Conservation (phyloP, 2,888 invertebrate genomes). For the Ethmia dodecea region DNA sequence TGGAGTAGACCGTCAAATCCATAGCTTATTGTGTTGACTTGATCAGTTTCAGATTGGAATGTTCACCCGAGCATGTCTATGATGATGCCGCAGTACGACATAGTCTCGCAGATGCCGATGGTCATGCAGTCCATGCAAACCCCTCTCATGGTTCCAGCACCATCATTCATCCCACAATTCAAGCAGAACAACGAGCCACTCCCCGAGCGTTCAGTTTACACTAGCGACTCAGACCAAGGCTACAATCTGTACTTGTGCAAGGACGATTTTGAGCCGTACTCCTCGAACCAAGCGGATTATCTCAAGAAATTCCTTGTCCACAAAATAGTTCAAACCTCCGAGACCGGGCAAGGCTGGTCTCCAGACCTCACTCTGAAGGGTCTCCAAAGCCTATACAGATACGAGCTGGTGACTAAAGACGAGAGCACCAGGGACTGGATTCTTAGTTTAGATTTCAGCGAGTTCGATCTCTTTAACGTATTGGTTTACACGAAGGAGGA, state of each 20-base stretch:
- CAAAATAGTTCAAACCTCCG: slow-evolving; percentile 41
- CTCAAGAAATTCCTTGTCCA: slow-evolving; percentile 47
- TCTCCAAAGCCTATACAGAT: slow-evolving; percentile 39
- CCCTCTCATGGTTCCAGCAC: slow-evolving; percentile 23
- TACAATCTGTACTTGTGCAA: slow-evolving; percentile 50
- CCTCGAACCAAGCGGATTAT: slow-evolving; percentile 33
- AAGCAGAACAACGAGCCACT: not conserved
- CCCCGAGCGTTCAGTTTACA: not conserved
- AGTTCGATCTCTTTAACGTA: slow-evolving; percentile 43
- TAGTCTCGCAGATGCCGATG: slow-evolving; percentile 7
- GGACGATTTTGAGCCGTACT: slow-evolving; percentile 52
- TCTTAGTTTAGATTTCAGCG: slow-evolving; percentile 44
- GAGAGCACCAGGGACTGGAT: slow-evolving; percentile 51
- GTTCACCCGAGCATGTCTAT: slow-evolving; percentile 15
- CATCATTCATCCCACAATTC: slow-evolving; percentile 7
- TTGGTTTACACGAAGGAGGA: slow-evolving; percentile 60
- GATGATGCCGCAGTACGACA: slow-evolving; percentile 5
- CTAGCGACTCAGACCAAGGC: not conserved
- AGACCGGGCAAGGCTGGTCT: slow-evolving; percentile 39
- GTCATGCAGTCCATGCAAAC: too few relatives aligned
- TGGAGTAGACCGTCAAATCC: too few relatives aligned
- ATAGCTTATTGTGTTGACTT: too few relatives aligned
- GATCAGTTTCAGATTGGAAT: slow-evolving; percentile 49
- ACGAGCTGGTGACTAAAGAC: slow-evolving; percentile 50
- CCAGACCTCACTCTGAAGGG: slow-evolving; percentile 55